Conservation (phyloP, 2,113 vertebrate genomes). For the Stomatorhinus ivindoensis region DNA sequence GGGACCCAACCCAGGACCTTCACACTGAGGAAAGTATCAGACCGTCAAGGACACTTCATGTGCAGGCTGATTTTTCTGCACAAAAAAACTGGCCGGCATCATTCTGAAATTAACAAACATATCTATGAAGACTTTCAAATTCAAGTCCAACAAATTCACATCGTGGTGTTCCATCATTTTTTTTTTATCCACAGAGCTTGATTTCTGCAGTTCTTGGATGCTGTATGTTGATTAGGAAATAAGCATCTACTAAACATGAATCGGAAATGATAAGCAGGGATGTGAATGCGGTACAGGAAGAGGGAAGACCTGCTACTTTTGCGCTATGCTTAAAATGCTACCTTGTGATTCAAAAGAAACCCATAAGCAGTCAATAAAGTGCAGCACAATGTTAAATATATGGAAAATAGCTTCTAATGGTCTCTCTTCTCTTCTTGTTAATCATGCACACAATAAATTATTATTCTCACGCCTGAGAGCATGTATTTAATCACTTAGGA, state of each 20-base stretch:
- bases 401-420: not conserved
- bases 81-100: not conserved
- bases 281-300: not conserved
- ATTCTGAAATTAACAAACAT: not conserved
- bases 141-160: not conserved
- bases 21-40: not conserved
- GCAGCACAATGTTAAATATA: not conserved
- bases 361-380: not conserved
- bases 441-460: not conserved
- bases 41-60: not conserved
- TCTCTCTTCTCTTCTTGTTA: not conserved
- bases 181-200: not conserved
- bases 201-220: not conserved
- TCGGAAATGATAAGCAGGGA: not conserved
- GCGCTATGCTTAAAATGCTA: not conserved
- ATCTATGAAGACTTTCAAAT: not conserved
- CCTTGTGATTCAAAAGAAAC: not conserved
- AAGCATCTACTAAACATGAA: not conserved
- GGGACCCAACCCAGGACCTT: too few relatives aligned
- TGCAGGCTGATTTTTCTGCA: not conserved
- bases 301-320: not conserved
- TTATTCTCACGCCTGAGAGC: not conserved
- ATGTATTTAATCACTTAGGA: not conserved
- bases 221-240: not conserved
- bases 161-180: not conserved